Conservation (phyloP, 92 coral and sea anemone genomes). For the Paragorgia papillata region DNA sequence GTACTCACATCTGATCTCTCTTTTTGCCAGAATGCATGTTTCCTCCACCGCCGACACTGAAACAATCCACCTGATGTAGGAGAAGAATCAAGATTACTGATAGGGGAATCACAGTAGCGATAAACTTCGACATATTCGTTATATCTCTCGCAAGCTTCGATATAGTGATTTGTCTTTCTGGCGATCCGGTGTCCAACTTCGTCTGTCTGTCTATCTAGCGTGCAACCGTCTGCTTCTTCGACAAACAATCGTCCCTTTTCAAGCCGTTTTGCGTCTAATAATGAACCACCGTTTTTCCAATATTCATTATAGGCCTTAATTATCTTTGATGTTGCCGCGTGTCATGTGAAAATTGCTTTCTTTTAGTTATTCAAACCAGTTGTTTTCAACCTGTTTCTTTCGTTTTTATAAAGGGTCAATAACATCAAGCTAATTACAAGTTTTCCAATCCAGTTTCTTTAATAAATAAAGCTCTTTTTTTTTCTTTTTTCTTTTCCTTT, state of each 20-base stretch:
- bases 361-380: too few species aligned
- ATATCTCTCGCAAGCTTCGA: not conserved
- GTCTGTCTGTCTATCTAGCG: not conserved
- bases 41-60: conserved; percentile 8
- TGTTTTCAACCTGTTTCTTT: too few species aligned
- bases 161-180: not conserved
- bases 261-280: not conserved
- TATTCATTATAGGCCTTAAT: not conserved
- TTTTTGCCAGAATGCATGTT: conserved; percentile 18
- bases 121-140: not conserved
- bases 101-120: not conserved
- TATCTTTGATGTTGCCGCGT: conserved; percentile 14
- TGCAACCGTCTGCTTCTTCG: not conserved
- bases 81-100: not conserved
- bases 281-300: not conserved
- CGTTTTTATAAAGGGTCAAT: too few species aligned
- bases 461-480: too few species aligned
- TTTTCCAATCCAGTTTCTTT: too few species aligned
- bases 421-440: too few species aligned
- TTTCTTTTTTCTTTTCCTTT: too few species aligned
- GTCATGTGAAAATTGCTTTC: not conserved
- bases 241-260: not conserved
- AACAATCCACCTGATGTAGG: conserved; percentile 4
- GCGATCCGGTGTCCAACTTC: not conserved
- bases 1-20: conserved; percentile 1